Evolutionary conservation across 2,797 vertebrate genomes (phyloP), one percentile per base, ranked within the genome.

Genomic region (Centroberyx gerrardi): DNA sequence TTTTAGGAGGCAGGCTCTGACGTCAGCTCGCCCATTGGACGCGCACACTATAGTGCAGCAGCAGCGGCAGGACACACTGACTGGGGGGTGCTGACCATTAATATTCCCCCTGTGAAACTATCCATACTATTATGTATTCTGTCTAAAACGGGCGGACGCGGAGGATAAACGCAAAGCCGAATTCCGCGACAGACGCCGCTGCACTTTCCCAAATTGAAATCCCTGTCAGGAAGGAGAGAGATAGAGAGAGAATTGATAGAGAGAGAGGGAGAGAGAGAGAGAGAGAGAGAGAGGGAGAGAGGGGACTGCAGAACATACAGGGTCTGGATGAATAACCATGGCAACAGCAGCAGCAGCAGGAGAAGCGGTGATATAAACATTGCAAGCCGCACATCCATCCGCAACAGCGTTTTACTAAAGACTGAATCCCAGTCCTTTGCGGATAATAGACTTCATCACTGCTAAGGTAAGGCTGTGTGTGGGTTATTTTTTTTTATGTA

Each of bases 311-410:
- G 92, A 90, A 76, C 87, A 83, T 65, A 76, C 81, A 87, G 87
- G 89, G 89, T 92, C 92, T 95, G 94, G 93, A 94, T 92, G 93
- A 90, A 95, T 96, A 94, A 94, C 95, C 95, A 96, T 96, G 95
- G 95, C 95, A 96, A 96, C 95, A 95, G 91, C 94, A 94, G 92
- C 94, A 94, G 92, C 92, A 93, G 88, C 91, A 90, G 87, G 76
- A 89, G 91, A 86, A 89, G 88, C 84, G 82, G 38, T 40, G 84
- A 67, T 89, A 90, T 92, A 93, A 94, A 94, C 93, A 94, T 74
- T 90, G 85, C 80, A 58, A 80, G 72, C 59, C 78, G 86, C 85
- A 75, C 83, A 87, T 91, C 87, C 71, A 17, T 84, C 74, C 46
- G 84, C 85, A 86, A 74, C 84, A 80, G 55, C 86, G 60, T 44